phyloP scores from a whole-genome alignment of 1,140 invertebrate species.

The Conus betulinus region DNA sequence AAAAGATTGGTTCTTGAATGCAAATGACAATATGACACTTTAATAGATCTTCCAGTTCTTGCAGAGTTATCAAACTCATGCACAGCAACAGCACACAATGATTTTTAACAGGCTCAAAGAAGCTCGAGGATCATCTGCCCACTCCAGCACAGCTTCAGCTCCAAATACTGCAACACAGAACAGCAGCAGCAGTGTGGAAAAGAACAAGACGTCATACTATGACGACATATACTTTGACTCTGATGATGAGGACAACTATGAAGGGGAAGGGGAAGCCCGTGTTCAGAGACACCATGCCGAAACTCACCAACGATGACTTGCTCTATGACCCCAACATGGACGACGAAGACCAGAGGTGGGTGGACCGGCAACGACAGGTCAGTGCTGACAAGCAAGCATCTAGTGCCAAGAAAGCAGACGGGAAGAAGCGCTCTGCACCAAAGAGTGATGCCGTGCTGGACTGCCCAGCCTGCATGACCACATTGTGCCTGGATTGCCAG shows the following conservation, averaged over 20 bases:
- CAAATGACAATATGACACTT: too few relatives aligned
- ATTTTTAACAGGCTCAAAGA: neutral
- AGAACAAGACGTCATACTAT: conserved; percentile 63
- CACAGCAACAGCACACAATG: too few relatives aligned
- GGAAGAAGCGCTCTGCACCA: conserved; percentile 24
- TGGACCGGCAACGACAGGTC: conserved; percentile 73
- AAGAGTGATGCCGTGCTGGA: conserved; percentile 80
- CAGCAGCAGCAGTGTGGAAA: conserved; percentile 21
- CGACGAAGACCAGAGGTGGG: conserved; percentile 80
- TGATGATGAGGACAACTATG: conserved; percentile 74
- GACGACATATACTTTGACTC: conserved; percentile 78
- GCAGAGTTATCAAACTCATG: too few relatives aligned
- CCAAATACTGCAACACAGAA: neutral
- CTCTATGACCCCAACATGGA: conserved; percentile 81
- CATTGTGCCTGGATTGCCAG: conserved; percentile 81
- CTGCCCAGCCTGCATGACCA: conserved; percentile 81
- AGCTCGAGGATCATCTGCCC: neutral
- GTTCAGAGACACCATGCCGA: conserved; percentile 31
- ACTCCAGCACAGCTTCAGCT: conserved; percentile 2
- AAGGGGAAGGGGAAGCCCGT: conserved; percentile 25
- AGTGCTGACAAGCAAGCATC: neutral
- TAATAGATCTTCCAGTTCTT: too few relatives aligned
- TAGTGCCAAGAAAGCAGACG: neutral
- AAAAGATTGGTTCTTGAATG: too few relatives aligned
- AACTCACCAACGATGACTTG: conserved; percentile 76